Evolutionary conservation across 2,113 vertebrate species (phyloP).

Genomic region (Cheilinus undulatus): DNA sequence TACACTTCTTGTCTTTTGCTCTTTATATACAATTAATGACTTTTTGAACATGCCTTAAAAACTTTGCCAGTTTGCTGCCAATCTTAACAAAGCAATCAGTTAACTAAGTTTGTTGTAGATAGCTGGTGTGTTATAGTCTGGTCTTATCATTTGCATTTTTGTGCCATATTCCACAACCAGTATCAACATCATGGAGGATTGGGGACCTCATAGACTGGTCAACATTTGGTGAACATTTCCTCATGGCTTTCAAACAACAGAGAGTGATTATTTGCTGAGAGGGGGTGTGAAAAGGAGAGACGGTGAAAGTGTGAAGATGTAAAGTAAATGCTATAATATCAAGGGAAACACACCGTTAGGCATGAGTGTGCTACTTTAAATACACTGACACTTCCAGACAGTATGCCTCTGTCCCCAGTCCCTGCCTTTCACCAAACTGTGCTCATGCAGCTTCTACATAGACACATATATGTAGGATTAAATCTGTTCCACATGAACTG

Average conservation of each 20-base stretch:
- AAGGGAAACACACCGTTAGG: neutral
- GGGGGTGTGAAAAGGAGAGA: neutral
- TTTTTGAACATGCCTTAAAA: neutral
- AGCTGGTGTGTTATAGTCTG: neutral
- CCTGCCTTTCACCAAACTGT: conserved; percentile 8
- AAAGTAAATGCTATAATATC: conserved; percentile 13
- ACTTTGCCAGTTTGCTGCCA: too few relatives aligned
- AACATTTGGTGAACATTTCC: too few relatives aligned
- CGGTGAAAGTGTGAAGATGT: conserved; percentile 4
- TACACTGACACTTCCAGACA: neutral
- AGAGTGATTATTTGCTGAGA: conserved; percentile 15
- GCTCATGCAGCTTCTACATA: conserved; percentile 1
- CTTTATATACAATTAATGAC: too few relatives aligned
- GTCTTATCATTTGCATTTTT: neutral
- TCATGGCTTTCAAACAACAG: conserved; percentile 19
- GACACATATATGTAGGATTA: neutral
- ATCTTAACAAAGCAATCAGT: too few relatives aligned
- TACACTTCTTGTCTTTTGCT: too few relatives aligned
- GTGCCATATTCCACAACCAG: neutral
- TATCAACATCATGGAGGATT: neutral
- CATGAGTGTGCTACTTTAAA: conserved; percentile 22
- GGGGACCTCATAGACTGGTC: conserved; percentile 11
- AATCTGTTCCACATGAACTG: conserved; percentile 12
- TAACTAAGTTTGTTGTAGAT: too few relatives aligned
- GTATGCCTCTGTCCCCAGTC: neutral